Conservation (phyloP, 2,113 vertebrate species). For the Atrichornis clamosus region DNA sequence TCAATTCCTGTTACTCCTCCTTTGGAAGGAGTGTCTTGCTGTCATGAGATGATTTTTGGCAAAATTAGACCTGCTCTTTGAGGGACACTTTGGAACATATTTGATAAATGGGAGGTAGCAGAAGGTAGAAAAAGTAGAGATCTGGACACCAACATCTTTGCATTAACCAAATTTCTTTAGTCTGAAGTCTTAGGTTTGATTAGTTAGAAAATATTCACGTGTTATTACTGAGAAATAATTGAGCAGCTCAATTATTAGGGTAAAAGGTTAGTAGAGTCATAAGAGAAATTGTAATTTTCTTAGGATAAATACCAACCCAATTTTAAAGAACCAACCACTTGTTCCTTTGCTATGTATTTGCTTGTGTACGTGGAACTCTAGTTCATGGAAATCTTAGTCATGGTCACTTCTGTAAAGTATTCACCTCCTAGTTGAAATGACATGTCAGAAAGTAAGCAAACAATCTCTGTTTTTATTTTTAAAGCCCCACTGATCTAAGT, state of each 20-base stretch:
- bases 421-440: background rate
- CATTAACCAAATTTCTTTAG: background rate
- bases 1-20: background rate
- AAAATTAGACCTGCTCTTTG: background rate
- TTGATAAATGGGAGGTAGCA: background rate
- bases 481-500: background rate
- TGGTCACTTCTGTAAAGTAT: background rate
- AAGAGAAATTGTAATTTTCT: background rate
- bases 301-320: background rate
- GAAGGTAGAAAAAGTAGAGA: background rate
- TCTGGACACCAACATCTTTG: background rate
- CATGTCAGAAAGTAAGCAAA: background rate
- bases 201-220: too few relatives aligned
- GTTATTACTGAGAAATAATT: background rate
- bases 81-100: background rate
- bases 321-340: background rate
- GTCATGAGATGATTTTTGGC: background rate
- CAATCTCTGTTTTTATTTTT: background rate
- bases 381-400: background rate
- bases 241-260: background rate
- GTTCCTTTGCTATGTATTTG: background rate
- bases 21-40: background rate
- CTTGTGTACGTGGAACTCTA: background rate
- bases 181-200: background rate
- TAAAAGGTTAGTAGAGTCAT: background rate